phyloP scores from a whole-genome alignment of 2,888 invertebrate species.

The Callyntrura sp. region DNA sequence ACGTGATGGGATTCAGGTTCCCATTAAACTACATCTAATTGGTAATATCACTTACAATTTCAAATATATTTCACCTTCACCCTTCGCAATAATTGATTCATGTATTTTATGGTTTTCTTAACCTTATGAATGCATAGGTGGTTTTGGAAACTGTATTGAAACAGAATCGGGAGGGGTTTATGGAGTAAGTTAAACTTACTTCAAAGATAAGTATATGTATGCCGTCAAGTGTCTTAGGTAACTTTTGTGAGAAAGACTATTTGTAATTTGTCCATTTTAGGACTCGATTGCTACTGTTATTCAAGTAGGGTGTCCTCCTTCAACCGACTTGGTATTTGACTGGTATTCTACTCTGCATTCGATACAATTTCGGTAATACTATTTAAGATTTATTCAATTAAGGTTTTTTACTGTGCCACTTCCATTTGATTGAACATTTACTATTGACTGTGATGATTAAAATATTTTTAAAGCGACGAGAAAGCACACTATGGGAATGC shows the following conservation, averaged over 20 bases:
- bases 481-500: constrained; percentile 41
- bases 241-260: neutral
- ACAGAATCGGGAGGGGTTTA: constrained; percentile 22
- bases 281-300: constrained; percentile 23
- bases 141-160: constrained; percentile 72
- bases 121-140: constrained; percentile 24
- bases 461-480: neutral
- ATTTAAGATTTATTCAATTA: too few relatives aligned
- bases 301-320: constrained; percentile 71
- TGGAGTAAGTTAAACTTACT: constrained; percentile 47
- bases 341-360: constrained; percentile 75
- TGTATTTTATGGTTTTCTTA: too few relatives aligned
- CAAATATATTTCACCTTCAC: neutral
- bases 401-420: too few relatives aligned
- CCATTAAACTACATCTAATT: constrained; percentile 36
- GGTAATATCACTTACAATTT: neutral
- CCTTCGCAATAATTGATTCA: neutral
- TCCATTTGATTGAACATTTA: too few relatives aligned
- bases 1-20: constrained; percentile 36
- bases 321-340: constrained; percentile 69
- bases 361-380: constrained; percentile 66
- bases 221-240: neutral
- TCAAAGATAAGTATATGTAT: neutral
- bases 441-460: too few relatives aligned
- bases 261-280: constrained; percentile 2